Evolutionary conservation across 2,888 invertebrate species (phyloP).

Genomic region (Pachliopta kotzebuea): DNA sequence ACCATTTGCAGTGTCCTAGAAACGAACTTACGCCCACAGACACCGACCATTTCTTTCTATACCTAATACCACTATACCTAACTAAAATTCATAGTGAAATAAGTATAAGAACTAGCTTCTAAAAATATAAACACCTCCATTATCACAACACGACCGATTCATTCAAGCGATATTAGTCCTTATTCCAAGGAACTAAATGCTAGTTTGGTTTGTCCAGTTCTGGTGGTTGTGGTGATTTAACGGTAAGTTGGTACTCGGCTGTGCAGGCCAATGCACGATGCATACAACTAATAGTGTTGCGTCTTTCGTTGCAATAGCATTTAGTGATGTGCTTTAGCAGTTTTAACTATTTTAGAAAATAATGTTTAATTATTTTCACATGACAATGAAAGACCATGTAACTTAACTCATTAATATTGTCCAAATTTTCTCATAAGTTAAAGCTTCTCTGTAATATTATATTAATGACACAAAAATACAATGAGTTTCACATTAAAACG

Average conservation of each 20-base stretch:
- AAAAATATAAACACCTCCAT: constrained; percentile 51
- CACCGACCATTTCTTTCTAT: constrained; percentile 74
- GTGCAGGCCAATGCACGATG: constrained; percentile 80
- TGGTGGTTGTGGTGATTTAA: constrained; percentile 45
- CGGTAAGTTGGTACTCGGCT: constrained; percentile 48
- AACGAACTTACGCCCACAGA: constrained; percentile 71
- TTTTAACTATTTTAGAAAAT: constrained; percentile 31
- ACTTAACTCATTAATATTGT: too few species aligned
- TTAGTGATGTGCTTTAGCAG: constrained; percentile 36
- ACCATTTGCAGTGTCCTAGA: constrained; percentile 74
- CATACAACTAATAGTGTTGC: constrained; percentile 79
- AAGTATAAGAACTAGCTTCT: constrained; percentile 76
- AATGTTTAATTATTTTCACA: too few species aligned
- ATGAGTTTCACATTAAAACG: too few species aligned
- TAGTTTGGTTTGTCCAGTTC: constrained; percentile 32
- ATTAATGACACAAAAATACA: too few species aligned
- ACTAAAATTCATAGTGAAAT: constrained; percentile 79
- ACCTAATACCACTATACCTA: constrained; percentile 69
- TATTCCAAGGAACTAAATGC: constrained; percentile 24
- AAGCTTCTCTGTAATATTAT: too few species aligned
- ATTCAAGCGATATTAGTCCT: constrained; percentile 25
- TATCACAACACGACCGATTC: constrained; percentile 5
- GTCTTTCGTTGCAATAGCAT: constrained; percentile 45
- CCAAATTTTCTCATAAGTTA: too few species aligned
- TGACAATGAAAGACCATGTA: too few species aligned